Evolutionary conservation across 1,140 invertebrate species (phyloP).

Genomic region (Drosophila oshimai): DNA sequence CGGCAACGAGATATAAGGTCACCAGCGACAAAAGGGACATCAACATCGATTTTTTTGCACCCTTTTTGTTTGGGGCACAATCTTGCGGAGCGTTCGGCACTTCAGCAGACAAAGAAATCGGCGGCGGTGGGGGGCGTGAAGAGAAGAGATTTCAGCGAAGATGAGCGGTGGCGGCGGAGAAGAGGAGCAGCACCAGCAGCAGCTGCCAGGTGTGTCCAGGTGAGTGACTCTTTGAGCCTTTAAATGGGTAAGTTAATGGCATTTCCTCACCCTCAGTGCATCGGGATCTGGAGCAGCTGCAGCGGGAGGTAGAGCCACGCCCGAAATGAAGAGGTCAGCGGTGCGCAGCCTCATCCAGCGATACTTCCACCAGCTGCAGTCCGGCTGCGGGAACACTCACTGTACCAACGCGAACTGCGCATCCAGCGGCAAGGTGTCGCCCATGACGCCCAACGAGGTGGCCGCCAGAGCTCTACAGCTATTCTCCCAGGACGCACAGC

Average conservation of each 20-base stretch:
- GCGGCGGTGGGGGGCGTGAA: slow-evolving; percentile 10
- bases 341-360: slow-evolving; percentile 94
- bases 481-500: slow-evolving; percentile 91
- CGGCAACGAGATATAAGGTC: slow-evolving; percentile 9
- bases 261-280: slow-evolving; percentile 18
- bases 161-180: slow-evolving; percentile 58
- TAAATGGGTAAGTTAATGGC: background rate
- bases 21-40: slow-evolving; percentile 58
- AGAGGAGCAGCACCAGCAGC: slow-evolving; percentile 48
- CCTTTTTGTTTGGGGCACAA: slow-evolving; percentile 59
- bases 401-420: slow-evolving; percentile 94
- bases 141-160: slow-evolving; percentile 9
- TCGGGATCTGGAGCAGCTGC: slow-evolving; percentile 51
- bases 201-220: slow-evolving; percentile 68
- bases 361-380: slow-evolving; percentile 95
- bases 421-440: slow-evolving; percentile 92
- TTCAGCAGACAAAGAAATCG: slow-evolving; percentile 51
- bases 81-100: slow-evolving; percentile 20
- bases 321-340: slow-evolving; percentile 93
- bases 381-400: slow-evolving; percentile 93
- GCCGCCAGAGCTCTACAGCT: slow-evolving; percentile 93
- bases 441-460: slow-evolving; percentile 93
- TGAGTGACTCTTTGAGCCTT: background rate
- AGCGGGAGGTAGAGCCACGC: slow-evolving; percentile 63
- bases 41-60: slow-evolving; percentile 78